These are phyloP conservation scores for Hirtodrosophila alboralis DNA, from an alignment of 2,888 invertebrate genomes.

Conservation along the genomic window DNA sequence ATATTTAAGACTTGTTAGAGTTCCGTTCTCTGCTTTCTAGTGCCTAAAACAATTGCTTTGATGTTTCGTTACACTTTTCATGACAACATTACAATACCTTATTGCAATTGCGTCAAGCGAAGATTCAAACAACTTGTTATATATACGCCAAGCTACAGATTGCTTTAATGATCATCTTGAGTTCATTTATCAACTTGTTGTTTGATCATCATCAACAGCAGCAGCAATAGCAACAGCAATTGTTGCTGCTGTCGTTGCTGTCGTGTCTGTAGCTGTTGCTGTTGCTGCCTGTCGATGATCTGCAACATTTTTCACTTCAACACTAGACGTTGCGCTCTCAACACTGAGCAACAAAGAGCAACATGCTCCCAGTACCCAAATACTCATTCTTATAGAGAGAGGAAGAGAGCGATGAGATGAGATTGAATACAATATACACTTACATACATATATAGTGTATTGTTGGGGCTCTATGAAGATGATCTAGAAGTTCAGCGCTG, in stretches of 20 bases:
- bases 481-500: conserved; percentile 75
- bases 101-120: too few species aligned
- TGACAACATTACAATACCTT: too few species aligned
- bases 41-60: too few species aligned
- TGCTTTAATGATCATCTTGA: conserved; percentile 43
- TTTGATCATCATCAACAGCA: conserved; percentile 23
- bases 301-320: conserved; percentile 69
- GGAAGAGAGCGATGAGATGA: conserved; percentile 15
- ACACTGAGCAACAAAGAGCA: conserved; percentile 48
- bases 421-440: conserved; percentile 12
- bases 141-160: conserved; percentile 60
- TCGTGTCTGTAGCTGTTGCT: conserved; percentile 13
- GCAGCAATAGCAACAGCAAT: conserved; percentile 25
- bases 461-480: conserved; percentile 58
- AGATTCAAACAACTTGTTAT: conserved; percentile 59
- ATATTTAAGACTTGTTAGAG: too few species aligned
- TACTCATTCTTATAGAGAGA: conserved; percentile 30
- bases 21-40: too few species aligned
- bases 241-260: conserved; percentile 5
- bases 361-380: conserved; percentile 31
- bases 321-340: conserved; percentile 47
- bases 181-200: conserved; percentile 43
- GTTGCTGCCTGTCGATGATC: conserved; percentile 57
- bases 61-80: too few species aligned
- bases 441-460: conserved; percentile 3